A percentile compares a stretch with the other conserved stretches of the same genome.
These are phyloP conservation scores for Malurus splendens DNA, from an alignment of 2,797 vertebrate species.

Conservation along the genomic window DNA sequence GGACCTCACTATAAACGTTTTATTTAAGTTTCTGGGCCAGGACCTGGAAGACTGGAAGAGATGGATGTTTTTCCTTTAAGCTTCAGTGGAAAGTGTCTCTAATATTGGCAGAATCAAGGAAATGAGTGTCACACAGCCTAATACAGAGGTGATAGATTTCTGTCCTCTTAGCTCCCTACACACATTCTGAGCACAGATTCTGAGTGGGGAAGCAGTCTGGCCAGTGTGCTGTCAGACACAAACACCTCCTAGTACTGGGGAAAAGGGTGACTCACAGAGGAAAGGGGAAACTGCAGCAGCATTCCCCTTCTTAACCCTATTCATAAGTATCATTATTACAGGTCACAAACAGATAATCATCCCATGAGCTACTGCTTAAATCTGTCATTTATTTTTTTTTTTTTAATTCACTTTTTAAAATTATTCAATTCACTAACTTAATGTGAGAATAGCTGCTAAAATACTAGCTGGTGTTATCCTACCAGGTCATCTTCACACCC, in stretches of 20 bases:
- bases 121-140: background rate
- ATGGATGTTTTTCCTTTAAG: background rate
- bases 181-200: background rate
- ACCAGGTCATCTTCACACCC: background rate
- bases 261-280: background rate
- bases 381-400: background rate
- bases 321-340: background rate
- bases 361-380: background rate
- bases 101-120: background rate
- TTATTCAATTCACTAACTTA: background rate
- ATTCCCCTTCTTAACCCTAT: background rate
- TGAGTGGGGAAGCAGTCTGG: background rate
- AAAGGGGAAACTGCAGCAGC: background rate
- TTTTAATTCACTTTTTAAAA: background rate
- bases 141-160: background rate
- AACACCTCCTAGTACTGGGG: background rate
- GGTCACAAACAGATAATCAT: background rate
- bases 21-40: constrained; percentile 1
- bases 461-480: background rate
- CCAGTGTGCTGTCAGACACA: background rate
- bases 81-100: background rate
- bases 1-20: background rate
- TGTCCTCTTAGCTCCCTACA: background rate
- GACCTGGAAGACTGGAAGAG: background rate
- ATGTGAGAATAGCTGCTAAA: background rate